phyloP scores from a whole-genome alignment of 2,797 vertebrate genomes.

The Taeniopygia guttata region DNA sequence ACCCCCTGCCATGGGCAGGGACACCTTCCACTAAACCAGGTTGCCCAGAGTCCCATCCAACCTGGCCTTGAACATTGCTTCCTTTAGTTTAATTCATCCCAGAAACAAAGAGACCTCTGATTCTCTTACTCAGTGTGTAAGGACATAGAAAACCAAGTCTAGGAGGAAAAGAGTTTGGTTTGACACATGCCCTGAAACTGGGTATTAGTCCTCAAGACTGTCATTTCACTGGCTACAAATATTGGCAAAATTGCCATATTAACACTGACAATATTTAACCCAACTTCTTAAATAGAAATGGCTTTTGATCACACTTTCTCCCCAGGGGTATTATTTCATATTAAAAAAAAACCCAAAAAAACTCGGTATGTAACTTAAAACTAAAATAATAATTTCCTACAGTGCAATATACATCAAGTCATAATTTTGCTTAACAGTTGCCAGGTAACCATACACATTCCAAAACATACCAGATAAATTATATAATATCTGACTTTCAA shows the following conservation, averaged over 20 bases:
- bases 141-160: conserved; percentile 70
- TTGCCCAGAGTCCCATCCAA: neutral
- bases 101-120: conserved; percentile 65
- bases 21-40: neutral
- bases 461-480: conserved; percentile 60
- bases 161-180: conserved; percentile 5
- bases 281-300: conserved; percentile 45
- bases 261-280: conserved; percentile 26
- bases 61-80: conserved; percentile 51
- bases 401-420: conserved; percentile 51
- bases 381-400: conserved; percentile 72
- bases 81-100: conserved; percentile 60
- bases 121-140: conserved; percentile 61
- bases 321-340: conserved; percentile 41
- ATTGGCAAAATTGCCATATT: neutral
- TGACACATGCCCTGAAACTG: neutral
- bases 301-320: conserved; percentile 64
- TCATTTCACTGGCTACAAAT: conserved; percentile 34
- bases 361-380: conserved; percentile 38
- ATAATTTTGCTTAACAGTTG: conserved; percentile 62
- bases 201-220: neutral
- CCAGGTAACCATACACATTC: conserved; percentile 49
- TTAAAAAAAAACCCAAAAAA: neutral
- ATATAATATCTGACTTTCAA: conserved; percentile 54
- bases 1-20: accelerated